phyloP scores from a whole-genome alignment of 2,888 invertebrate genomes.

The Papilio gigon region DNA sequence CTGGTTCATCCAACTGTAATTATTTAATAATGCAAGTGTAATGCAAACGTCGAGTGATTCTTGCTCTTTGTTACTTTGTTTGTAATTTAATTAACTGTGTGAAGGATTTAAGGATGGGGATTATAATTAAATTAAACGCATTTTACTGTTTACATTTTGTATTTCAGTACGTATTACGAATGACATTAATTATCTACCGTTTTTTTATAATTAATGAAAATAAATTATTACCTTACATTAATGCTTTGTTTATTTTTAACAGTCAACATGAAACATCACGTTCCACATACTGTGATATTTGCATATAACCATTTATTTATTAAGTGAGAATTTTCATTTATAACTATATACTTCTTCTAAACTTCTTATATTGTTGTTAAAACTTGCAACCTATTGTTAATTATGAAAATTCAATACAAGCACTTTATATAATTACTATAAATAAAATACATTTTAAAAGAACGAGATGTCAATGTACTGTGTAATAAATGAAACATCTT shows the following conservation, averaged over 20 bases:
- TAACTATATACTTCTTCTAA: too few species aligned
- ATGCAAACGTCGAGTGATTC: conserved; percentile 29
- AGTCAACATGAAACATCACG: background rate
- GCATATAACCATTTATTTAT: background rate
- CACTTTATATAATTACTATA: too few species aligned
- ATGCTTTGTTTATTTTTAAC: background rate
- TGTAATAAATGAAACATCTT: conserved; percentile 2
- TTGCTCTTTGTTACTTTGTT: conserved; percentile 24
- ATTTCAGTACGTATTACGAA: conserved; percentile 8
- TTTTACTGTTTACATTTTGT: conserved; percentile 23
- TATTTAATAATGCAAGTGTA: conserved; percentile 36
- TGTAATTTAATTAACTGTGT: conserved; percentile 25
- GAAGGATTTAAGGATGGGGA: conserved; percentile 23
- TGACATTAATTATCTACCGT: background rate
- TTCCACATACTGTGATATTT: background rate
- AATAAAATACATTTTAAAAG: background rate
- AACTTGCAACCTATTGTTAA: too few species aligned
- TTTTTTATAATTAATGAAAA: background rate
- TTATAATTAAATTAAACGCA: conserved; percentile 35
- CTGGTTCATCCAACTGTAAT: conserved; percentile 41
- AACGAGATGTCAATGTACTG: background rate
- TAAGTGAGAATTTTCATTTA: background rate
- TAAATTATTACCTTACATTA: background rate
- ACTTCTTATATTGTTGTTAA: too few species aligned
- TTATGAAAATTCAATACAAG: too few species aligned